Evolutionary conservation across 2,797 vertebrate species (phyloP).

Genomic region (Diplodus sargus): DNA sequence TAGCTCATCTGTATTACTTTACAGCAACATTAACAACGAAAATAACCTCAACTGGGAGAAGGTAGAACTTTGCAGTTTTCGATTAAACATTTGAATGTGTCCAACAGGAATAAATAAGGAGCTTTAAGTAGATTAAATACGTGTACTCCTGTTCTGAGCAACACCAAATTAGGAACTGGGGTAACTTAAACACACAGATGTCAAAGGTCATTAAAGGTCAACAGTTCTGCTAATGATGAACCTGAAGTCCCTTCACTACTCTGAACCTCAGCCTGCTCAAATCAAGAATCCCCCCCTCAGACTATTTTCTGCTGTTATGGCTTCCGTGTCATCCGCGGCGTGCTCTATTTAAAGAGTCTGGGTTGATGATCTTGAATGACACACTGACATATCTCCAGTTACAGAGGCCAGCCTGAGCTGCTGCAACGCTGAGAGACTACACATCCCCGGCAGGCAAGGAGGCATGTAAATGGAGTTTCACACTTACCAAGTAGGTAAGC

Average conservation of each 20-base stretch:
- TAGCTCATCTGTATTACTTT: background rate
- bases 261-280: slow-evolving; percentile 10
- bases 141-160: background rate
- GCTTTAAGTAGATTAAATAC: background rate
- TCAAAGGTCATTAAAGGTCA: slow-evolving; percentile 42
- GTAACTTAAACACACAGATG: slow-evolving; percentile 3
- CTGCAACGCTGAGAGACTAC: slow-evolving; percentile 39
- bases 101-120: background rate
- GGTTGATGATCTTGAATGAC: slow-evolving; percentile 71
- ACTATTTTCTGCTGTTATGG: slow-evolving; percentile 60
- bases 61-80: background rate
- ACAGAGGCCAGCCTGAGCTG: slow-evolving; percentile 66
- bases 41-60: background rate
- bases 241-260: slow-evolving; percentile 13
- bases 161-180: too few species aligned
- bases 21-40: background rate
- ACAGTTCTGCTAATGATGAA: slow-evolving; percentile 10
- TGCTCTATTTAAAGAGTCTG: slow-evolving; percentile 78
- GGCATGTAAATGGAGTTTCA: slow-evolving; percentile 68
- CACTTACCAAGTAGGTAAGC: slow-evolving; percentile 48
- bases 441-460: slow-evolving; percentile 42
- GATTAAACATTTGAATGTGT: background rate
- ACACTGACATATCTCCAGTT: slow-evolving; percentile 82
- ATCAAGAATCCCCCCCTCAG: slow-evolving; percentile 39
- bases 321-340: slow-evolving; percentile 60